These are phyloP conservation scores for Dicyrtomina minuta DNA, from an alignment of 2,888 invertebrate genomes.

Conservation along the genomic window DNA sequence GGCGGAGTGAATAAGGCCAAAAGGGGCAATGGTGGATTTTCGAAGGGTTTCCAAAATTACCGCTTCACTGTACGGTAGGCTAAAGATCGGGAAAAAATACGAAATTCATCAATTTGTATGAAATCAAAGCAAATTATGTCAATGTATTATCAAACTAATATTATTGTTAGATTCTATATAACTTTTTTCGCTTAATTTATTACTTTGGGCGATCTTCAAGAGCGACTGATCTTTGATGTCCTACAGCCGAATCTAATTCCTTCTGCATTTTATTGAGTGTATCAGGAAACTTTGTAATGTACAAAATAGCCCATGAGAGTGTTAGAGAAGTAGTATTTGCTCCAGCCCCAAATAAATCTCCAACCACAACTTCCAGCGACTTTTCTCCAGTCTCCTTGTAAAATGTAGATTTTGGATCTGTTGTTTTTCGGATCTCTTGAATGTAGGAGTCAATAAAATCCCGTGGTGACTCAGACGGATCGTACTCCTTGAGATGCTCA, in stretches of 20 bases:
- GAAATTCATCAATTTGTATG: background rate
- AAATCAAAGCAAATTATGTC: no score
- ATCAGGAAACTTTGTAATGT: constrained; percentile 7
- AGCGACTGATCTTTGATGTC: background rate
- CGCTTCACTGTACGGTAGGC: constrained; percentile 52
- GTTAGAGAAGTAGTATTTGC: constrained; percentile 16
- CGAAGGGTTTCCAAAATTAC: constrained; percentile 51
- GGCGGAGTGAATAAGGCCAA: constrained; percentile 50
- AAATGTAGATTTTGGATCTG: constrained; percentile 19
- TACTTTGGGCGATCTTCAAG: constrained; percentile 14
- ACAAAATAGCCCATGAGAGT: constrained; percentile 17
- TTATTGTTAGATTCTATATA: no score
- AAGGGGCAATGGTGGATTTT: constrained; percentile 50
- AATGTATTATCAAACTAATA: no score
- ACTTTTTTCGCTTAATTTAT: no score
- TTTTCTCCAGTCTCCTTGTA: constrained; percentile 19
- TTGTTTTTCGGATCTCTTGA: background rate
- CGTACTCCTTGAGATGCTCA: background rate
- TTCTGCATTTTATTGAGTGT: constrained; percentile 10
- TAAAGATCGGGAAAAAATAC: constrained; percentile 34
- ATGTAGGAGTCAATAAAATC: constrained; percentile 28
- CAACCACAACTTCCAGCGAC: background rate
- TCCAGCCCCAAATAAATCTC: constrained; percentile 29
- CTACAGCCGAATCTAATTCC: constrained; percentile 21
- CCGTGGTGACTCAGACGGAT: no score